phyloP scores from a whole-genome alignment of 1,140 invertebrate species.

The Brachionus manjavacas region DNA sequence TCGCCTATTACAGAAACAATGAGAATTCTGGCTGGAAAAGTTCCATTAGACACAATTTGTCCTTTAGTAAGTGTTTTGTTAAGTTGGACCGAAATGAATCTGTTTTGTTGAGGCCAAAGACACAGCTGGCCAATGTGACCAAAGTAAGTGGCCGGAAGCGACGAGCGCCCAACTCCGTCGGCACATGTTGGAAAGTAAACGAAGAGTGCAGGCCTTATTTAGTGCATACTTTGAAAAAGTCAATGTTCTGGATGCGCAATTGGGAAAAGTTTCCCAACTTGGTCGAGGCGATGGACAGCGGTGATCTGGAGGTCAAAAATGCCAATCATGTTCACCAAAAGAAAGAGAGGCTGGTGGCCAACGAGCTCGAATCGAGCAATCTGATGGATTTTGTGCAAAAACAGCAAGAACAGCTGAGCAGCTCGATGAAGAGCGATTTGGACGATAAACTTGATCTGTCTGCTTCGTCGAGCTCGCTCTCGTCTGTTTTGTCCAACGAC shows the following conservation, averaged over 20 bases:
- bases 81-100: conserved; percentile 54
- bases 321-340: not conserved
- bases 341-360: not conserved
- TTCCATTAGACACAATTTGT: conserved; percentile 62
- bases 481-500: conserved; percentile 2
- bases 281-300: not conserved
- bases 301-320: not conserved
- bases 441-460: not conserved
- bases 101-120: not conserved
- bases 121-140: not conserved
- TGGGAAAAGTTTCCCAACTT: not conserved
- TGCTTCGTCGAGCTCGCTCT: not conserved
- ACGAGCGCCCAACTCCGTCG: not conserved
- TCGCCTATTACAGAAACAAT: conserved; percentile 56
- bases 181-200: conserved; percentile 28
- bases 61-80: conserved; percentile 62
- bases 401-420: conserved; percentile 10
- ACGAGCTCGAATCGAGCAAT: not conserved
- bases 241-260: conserved; percentile 5
- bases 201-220: conserved; percentile 10
- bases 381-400: conserved; percentile 21
- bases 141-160: not conserved
- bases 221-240: conserved; percentile 29
- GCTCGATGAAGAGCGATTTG: not conserved
- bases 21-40: conserved; percentile 62